Base-by-base conservation (phyloP, 2,797 vertebrate genomes). In the Sebastes miniatus region DNA sequence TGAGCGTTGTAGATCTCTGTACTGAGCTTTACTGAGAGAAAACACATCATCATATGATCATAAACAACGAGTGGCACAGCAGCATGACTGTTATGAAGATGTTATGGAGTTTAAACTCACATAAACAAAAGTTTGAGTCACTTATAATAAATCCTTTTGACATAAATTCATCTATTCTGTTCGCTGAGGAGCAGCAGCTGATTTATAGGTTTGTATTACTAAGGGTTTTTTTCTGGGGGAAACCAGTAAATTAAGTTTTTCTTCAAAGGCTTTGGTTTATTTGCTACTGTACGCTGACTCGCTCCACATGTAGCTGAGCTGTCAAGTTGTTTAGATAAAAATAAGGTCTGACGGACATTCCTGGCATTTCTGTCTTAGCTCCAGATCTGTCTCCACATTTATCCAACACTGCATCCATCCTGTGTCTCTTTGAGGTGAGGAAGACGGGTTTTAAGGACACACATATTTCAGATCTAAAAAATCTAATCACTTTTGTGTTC, bases 1-100 rank as follows among this genome's bases (percentile, higher is more conserved):
- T 83, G 32, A 74, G 3, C 3, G 2, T 25, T 36, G 43, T 0
- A 16, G 63, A 88, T 89, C 88, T 77, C 0, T 47, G 47, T 3
- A 7, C n/a, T 3, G 22, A 39, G 36, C 58, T 59, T 29, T 16
- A 24, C 62, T 59, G 65, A 13, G 67, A 86, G 65, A 70, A 79
- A 85, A 75, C 43, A 67, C 62, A 14, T 25, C 61, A 62, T 18
- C 54, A 16, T 14, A 62, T 58, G 73, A 82, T 7, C 61, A 25
- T 22, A 80, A 34, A 73, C 57, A 59, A 59, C 12, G 34, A 16
- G 69, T 5, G 56, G 68, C 67, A 54, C 73, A 24, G 43, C 72
- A 67, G 64, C 68, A 70, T 6, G 62, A 6, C 27, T 39, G 39
- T 66, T 47, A 73, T 22, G 3, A 20, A 0, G 2, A 25, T 25